phyloP scores from a whole-genome alignment of 1,140 invertebrate genomes.

The Ips nitidus region DNA sequence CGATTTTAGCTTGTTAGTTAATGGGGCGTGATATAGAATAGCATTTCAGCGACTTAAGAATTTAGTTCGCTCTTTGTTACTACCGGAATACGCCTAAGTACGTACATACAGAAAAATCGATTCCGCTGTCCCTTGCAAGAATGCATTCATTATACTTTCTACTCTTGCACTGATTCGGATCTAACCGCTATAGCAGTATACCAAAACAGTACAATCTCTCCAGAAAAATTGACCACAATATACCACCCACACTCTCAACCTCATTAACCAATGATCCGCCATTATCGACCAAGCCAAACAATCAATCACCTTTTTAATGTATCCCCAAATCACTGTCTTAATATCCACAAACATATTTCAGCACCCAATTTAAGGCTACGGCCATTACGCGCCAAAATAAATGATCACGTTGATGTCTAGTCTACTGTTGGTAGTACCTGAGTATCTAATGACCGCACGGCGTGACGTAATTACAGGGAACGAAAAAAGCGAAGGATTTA shows the following conservation, averaged over 20 bases:
- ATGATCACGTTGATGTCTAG: slow-evolving; percentile 24
- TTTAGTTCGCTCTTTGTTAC: slow-evolving; percentile 19
- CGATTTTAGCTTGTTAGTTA: slow-evolving; percentile 35
- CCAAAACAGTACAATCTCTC: neutral
- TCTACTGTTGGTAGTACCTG: slow-evolving; percentile 10
- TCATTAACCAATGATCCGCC: neutral
- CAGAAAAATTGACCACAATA: neutral
- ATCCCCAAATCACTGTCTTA: slow-evolving; percentile 17
- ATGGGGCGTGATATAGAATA: slow-evolving; percentile 32
- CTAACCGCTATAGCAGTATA: neutral
- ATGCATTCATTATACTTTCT: neutral
- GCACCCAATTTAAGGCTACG: slow-evolving; percentile 23
- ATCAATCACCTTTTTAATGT: slow-evolving; percentile 14
- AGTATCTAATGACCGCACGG: slow-evolving; percentile 16
- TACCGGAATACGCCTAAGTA: slow-evolving; percentile 24
- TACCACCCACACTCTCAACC: neutral
- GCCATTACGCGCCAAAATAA: slow-evolving; percentile 23
- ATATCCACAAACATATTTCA: slow-evolving; percentile 21
- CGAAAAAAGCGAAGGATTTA: slow-evolving; percentile 25
- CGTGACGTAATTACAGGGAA: slow-evolving; percentile 20
- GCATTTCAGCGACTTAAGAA: slow-evolving; percentile 24
- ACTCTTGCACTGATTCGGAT: neutral
- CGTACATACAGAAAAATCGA: slow-evolving; percentile 4
- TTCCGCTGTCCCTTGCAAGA: neutral
- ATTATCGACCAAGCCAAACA: neutral